These are phyloP conservation scores for Lateolabrax maculatus DNA, from an alignment of 2,797 vertebrate genomes.

Conservation along the genomic window DNA sequence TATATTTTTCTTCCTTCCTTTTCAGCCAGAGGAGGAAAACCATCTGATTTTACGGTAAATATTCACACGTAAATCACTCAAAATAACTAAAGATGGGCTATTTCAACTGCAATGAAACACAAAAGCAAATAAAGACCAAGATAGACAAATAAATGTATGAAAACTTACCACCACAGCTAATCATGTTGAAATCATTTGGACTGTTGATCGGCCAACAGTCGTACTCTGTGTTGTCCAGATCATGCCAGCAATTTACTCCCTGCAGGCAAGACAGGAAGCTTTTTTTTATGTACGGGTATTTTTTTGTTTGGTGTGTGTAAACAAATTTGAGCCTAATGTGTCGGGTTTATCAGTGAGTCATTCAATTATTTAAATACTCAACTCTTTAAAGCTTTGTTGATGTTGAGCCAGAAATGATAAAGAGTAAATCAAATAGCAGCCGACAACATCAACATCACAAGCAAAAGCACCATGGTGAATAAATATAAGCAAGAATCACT, in stretches of 20 bases:
- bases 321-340: not conserved
- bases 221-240: conserved; percentile 85
- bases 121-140: not conserved
- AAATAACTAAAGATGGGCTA: not conserved
- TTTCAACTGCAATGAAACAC: conserved; percentile 1
- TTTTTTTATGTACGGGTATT: conserved; percentile 7
- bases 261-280: conserved; percentile 41
- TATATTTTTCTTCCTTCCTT: conserved; percentile 1
- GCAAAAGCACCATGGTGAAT: not conserved
- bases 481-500: not conserved
- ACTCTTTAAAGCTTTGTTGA: not conserved
- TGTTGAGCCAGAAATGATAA: conserved; percentile 2
- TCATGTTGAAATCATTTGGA: conserved; percentile 85
- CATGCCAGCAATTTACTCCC: conserved; percentile 82
- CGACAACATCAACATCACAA: not conserved
- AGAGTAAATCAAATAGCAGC: conserved; percentile 15
- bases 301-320: not conserved
- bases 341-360: conserved; percentile 6
- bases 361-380: conserved; percentile 4
- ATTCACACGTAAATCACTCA: not conserved
- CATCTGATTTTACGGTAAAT: not conserved
- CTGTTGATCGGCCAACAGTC: conserved; percentile 85
- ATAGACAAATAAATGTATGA: not conserved
- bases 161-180: conserved; percentile 82
- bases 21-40: conserved; percentile 1